phyloP scores from a whole-genome alignment of 1,140 invertebrate species.

The Aphaenogaster ashmeadi region DNA sequence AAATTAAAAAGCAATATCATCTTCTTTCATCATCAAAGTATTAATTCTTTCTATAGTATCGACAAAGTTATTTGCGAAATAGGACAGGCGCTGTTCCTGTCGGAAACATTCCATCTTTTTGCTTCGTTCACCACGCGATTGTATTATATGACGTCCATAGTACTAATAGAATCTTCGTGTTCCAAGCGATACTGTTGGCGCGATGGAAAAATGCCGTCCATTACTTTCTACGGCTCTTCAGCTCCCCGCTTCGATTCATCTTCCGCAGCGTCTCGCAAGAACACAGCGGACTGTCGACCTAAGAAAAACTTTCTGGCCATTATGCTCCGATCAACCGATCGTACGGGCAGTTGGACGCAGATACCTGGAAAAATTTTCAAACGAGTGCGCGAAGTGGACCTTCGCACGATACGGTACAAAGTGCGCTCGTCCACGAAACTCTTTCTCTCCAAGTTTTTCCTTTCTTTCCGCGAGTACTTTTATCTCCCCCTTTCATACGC shows the following conservation, averaged over 20 bases:
- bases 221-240: conserved; percentile 27
- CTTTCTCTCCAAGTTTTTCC: conserved; percentile 63
- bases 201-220: conserved; percentile 45
- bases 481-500: conserved; percentile 66
- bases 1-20: conserved; percentile 14
- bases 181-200: conserved; percentile 13
- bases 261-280: neutral
- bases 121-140: conserved; percentile 25
- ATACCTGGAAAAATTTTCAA: conserved; percentile 35
- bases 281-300: neutral
- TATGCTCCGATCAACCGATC: conserved; percentile 53
- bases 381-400: conserved; percentile 61
- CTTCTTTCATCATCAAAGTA: neutral
- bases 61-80: conserved; percentile 44
- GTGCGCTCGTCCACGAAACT: conserved; percentile 65
- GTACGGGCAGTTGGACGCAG: neutral
- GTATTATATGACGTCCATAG: conserved; percentile 26
- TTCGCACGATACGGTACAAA: conserved; percentile 71
- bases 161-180: conserved; percentile 60
- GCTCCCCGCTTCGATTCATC: conserved; percentile 7
- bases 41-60: conserved; percentile 8
- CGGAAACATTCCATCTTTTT: conserved; percentile 39
- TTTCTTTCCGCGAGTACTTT: conserved; percentile 74
- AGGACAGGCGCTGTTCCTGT: neutral
- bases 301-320: conserved; percentile 49